A percentile compares a stretch with the other conserved stretches of the same genome.
phyloP scores from a whole-genome alignment of 2,797 vertebrate species.

The Oryzias dopingdopingensis region DNA sequence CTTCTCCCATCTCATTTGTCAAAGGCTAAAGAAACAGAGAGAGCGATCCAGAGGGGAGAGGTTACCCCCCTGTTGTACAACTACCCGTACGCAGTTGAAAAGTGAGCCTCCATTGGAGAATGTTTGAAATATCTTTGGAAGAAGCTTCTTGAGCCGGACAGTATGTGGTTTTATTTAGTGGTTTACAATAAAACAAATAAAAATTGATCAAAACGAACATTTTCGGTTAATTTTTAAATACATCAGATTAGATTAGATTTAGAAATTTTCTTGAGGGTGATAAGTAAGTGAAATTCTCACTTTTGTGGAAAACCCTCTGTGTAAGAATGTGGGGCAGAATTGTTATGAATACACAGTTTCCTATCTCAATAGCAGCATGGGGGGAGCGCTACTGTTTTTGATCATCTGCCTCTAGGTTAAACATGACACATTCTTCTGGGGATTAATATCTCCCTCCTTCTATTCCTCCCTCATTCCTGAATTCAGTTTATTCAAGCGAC shows the following conservation, averaged over 20 bases:
- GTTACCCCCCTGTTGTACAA: constrained; percentile 30
- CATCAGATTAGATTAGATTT: constrained; percentile 3
- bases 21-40: constrained; percentile 76
- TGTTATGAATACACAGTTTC: constrained; percentile 63
- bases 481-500: constrained; percentile 4
- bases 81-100: constrained; percentile 39
- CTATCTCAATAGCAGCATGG: constrained; percentile 31
- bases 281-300: constrained; percentile 6
- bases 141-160: constrained; percentile 24
- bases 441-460: constrained; percentile 63
- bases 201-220: neutral
- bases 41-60: constrained; percentile 61
- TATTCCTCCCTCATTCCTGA: constrained; percentile 27
- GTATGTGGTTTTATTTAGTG: constrained; percentile 25
- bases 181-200: constrained; percentile 13
- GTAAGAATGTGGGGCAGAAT: constrained; percentile 49
- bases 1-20: constrained; percentile 71
- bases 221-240: constrained; percentile 1
- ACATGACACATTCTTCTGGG: constrained; percentile 71
- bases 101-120: constrained; percentile 65
- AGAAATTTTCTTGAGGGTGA: neutral
- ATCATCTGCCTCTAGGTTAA: constrained; percentile 70
- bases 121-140: constrained; percentile 71
- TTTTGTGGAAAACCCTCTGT: constrained; percentile 30
- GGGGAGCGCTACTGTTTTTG: constrained; percentile 67